Conservation (phyloP, 2,888 invertebrate genomes). For the Laothoe populi region DNA sequence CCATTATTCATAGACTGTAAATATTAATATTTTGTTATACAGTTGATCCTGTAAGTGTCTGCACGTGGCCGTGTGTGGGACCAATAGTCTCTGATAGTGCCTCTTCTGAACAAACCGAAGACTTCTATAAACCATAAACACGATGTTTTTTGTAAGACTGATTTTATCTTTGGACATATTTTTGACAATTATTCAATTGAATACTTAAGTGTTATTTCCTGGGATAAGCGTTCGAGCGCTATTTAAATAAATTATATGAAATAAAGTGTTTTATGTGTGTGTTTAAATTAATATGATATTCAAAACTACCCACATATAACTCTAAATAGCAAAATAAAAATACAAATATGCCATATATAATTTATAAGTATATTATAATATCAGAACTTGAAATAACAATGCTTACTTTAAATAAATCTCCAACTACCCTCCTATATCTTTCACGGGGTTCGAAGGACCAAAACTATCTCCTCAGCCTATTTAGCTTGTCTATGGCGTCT, state of each 20-base stretch:
- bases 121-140: slow-evolving; percentile 12
- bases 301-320: too few species aligned
- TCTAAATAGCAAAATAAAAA: neutral
- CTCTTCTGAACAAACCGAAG: neutral
- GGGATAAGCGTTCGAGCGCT: too few species aligned
- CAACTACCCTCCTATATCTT: neutral
- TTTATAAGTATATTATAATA: neutral
- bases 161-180: neutral
- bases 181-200: neutral
- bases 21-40: slow-evolving; percentile 31
- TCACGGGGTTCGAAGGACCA: neutral
- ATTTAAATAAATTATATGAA: too few species aligned
- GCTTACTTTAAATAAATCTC: neutral
- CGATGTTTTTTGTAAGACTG: neutral
- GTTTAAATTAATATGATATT: neutral
- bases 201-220: neutral
- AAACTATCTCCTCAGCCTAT: slow-evolving; percentile 51
- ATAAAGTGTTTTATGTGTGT: too few species aligned
- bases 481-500: slow-evolving; percentile 63
- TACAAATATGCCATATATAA: neutral
- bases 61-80: slow-evolving; percentile 55
- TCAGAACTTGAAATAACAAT: neutral
- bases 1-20: neutral
- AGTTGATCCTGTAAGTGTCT: slow-evolving; percentile 48
- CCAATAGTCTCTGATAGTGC: neutral